Conservation (phyloP, 2,888 invertebrate genomes). For the Clunio marinus region DNA sequence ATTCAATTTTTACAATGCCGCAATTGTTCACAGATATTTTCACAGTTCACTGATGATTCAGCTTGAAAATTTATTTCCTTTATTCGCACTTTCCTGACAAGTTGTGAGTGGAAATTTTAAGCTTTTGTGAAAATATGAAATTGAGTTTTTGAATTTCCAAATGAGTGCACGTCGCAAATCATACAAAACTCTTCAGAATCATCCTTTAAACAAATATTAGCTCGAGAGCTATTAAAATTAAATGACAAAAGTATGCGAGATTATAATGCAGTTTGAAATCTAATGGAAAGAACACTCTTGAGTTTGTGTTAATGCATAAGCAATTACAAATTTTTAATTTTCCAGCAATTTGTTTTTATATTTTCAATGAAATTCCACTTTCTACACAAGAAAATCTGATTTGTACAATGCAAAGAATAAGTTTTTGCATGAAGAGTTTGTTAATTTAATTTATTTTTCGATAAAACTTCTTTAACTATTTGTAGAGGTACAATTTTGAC, state of each 20-base stretch:
- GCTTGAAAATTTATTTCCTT: background rate
- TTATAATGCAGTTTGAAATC: conserved; percentile 22
- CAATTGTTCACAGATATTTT: background rate
- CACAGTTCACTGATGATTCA: background rate
- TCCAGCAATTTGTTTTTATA: conserved; percentile 16
- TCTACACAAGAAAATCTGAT: too few species aligned
- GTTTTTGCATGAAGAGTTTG: background rate
- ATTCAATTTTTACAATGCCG: background rate
- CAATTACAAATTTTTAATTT: conserved; percentile 2
- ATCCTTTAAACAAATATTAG: conserved; percentile 36
- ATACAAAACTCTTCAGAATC: background rate
- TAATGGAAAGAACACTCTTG: background rate
- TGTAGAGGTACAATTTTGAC: conserved; percentile 20
- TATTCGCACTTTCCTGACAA: background rate
- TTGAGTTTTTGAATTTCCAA: background rate
- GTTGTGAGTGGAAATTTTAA: background rate
- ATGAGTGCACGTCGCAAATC: background rate
- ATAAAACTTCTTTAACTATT: background rate
- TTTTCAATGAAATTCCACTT: background rate
- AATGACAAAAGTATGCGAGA: conserved; percentile 20
- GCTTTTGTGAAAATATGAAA: background rate
- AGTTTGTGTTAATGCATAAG: background rate
- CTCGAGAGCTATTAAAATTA: conserved; percentile 25
- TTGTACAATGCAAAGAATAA: background rate
- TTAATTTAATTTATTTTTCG: conserved; percentile 2